phyloP scores from a whole-genome alignment of 2,797 vertebrate species.

The Aplochiton taeniatus region DNA sequence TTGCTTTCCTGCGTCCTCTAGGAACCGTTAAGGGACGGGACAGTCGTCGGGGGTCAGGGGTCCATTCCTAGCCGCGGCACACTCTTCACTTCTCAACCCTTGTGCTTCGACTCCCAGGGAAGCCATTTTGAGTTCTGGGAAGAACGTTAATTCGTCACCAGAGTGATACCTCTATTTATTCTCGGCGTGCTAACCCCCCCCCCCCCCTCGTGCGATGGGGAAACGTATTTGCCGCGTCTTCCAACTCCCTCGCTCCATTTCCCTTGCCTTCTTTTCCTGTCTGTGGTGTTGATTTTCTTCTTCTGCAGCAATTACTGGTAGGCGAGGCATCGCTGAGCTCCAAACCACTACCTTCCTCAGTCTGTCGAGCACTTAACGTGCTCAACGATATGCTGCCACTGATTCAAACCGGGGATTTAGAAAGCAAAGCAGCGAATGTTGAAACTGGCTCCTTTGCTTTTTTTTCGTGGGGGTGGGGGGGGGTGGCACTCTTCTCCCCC shows the following conservation, averaged over 20 bases:
- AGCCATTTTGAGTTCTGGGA: slow-evolving; percentile 38
- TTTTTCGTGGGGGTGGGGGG: no score
- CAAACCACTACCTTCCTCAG: slow-evolving; percentile 13
- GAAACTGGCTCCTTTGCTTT: neutral
- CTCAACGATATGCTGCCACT: slow-evolving; percentile 17
- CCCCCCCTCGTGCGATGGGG: neutral
- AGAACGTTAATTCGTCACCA: slow-evolving; percentile 9
- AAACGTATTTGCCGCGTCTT: slow-evolving; percentile 6
- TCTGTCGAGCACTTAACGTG: slow-evolving; percentile 19
- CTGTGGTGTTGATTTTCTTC: neutral
- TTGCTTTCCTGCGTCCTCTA: no score
- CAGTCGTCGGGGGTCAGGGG: neutral
- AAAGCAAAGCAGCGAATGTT: slow-evolving; percentile 12
- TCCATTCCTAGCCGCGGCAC: neutral
- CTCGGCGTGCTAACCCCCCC: neutral
- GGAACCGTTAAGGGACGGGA: no score
- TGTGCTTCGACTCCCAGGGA: slow-evolving; percentile 11
- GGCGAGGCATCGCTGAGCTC: neutral
- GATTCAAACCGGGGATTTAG: slow-evolving; percentile 2
- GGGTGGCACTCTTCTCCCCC: no score
- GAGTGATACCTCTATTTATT: neutral
- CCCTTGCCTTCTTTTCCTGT: neutral
- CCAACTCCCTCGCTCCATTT: neutral
- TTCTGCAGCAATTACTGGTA: slow-evolving; percentile 15
- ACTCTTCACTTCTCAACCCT: neutral